These are phyloP conservation scores for Acanthosepion esculentum DNA, from an alignment of 2,888 invertebrate genomes.

Conservation along the genomic window DNA sequence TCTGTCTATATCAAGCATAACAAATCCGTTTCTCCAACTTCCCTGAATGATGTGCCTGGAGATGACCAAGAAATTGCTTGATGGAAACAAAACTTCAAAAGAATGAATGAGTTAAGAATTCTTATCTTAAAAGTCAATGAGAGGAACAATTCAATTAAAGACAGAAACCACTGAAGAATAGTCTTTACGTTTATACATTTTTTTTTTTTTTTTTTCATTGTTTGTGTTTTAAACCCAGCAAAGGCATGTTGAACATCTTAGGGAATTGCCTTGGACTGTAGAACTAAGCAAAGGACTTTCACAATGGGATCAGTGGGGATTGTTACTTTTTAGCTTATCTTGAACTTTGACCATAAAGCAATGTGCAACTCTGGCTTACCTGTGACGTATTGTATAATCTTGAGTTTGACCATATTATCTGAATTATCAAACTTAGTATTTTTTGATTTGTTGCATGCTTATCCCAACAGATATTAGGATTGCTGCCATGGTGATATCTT, in stretches of 20 bases:
- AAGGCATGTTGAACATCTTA: neutral
- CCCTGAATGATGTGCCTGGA: neutral
- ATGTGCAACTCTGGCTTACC: no score
- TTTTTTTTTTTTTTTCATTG: neutral
- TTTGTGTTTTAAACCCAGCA: neutral
- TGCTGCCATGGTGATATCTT: no score
- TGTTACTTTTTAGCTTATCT: neutral
- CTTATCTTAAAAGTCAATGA: neutral
- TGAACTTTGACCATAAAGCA: no score
- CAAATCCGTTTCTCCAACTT: neutral
- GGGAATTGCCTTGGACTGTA: neutral
- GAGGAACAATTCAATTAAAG: no score
- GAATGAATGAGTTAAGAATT: neutral
- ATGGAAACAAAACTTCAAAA: neutral
- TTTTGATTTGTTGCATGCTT: no score
- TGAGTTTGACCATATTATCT: no score
- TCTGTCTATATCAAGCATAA: neutral
- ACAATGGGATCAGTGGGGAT: neutral
- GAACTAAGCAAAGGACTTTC: neutral
- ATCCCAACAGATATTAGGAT: no score
- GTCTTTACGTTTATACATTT: neutral
- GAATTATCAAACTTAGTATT: no score
- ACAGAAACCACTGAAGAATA: neutral
- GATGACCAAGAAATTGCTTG: neutral
- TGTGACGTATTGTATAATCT: no score